Evolutionary conservation across 23 tunicate species (phyloP), one percentile per base, ranked within the genome.

Genomic region (Diplosoma virens): DNA sequence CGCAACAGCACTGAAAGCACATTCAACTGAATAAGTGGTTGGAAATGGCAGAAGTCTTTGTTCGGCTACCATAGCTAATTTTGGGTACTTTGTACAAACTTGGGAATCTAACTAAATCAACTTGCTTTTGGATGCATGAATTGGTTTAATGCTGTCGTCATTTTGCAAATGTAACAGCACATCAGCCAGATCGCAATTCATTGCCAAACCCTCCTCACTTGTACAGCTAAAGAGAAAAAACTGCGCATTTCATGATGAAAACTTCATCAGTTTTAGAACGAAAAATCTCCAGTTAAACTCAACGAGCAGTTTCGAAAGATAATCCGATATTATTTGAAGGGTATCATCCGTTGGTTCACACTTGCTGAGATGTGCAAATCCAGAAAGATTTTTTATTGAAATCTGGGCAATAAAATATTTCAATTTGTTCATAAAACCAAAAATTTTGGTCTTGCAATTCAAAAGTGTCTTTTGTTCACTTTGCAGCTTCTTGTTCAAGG

Each of bases 1-100:
- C 20, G 67, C 54, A 54, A 74, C 79, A 7, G 37, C 66, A 74
- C 35, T 0, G 14, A 41, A 41, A 41, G 11, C 14, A 14, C 11
- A 41, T 41, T 41, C 50, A 41, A 14, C 50, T 41, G 14, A 41
- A 41, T 41, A 41, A 14, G 50, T 41, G 14, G 50, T 41, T 7
- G 67, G 67, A 74, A 74, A 53, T 74, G 79, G 35, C 79, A 74
- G 67, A 53, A 74, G 79, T 74, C 37, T 27, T 74, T 71, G 64
- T 63, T 1, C 59, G 25, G 77, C 77, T 29, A 71, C 63, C 59
- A 20, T 71, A 71, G 0, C 67, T 74, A 52, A 0, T 52, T 54
- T 53, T 36, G 79, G 27, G 27, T 71, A 71, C 28, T 71, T 46
- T 6, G 77, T 11, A 71, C 1, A 18, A 25, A 71, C 25, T 71